These are phyloP conservation scores for Sparus aurata DNA, from an alignment of 2,797 vertebrate species.

Conservation along the genomic window DNA sequence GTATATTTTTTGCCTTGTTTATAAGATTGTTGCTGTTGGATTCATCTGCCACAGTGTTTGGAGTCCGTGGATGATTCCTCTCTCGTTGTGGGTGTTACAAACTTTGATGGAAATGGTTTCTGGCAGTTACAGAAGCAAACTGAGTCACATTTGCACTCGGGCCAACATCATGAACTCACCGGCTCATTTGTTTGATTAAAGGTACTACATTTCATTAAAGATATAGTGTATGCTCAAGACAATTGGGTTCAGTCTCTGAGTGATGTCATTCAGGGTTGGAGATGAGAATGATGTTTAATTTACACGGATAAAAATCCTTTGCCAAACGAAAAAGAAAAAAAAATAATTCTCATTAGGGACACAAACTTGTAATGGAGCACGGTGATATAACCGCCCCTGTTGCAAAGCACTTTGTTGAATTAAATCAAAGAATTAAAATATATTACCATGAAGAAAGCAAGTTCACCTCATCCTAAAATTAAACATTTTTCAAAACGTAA, in stretches of 20 bases:
- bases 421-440: slow-evolving; percentile 15
- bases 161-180: slow-evolving; percentile 8
- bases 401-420: slow-evolving; percentile 24
- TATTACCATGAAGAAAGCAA: background rate
- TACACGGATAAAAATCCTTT: background rate
- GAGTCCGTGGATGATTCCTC: slow-evolving; percentile 28
- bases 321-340: too few species aligned
- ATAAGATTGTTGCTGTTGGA: slow-evolving; percentile 3
- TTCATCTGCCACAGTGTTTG: slow-evolving; percentile 12
- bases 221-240: background rate
- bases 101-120: slow-evolving; percentile 41
- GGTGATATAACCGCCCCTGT: background rate
- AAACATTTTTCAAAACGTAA: background rate
- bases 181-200: slow-evolving; percentile 45
- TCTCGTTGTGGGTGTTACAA: slow-evolving; percentile 36
- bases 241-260: slow-evolving; percentile 1
- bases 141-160: slow-evolving; percentile 23
- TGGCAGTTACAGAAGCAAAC: slow-evolving; percentile 43
- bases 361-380: background rate
- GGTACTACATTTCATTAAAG: background rate
- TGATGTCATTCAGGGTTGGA: background rate
- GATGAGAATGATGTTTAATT: background rate
- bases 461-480: background rate
- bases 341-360: background rate
- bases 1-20: slow-evolving; percentile 5